phyloP scores from a whole-genome alignment of 2,888 invertebrate genomes.

The Drosophila anceps region DNA sequence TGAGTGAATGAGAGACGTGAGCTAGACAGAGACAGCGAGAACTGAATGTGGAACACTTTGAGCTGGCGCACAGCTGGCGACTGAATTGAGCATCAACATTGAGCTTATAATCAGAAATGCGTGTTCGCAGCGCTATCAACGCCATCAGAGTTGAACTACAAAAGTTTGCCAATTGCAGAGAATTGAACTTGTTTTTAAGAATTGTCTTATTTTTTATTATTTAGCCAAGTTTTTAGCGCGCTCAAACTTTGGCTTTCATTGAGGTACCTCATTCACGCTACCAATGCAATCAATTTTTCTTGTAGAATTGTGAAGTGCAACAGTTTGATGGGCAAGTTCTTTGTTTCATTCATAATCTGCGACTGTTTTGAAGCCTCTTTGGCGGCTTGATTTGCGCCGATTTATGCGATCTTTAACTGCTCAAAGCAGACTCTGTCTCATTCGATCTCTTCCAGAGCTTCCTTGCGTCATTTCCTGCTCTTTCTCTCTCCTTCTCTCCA shows the following conservation, averaged over 20 bases:
- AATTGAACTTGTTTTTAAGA: background rate
- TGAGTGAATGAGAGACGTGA: background rate
- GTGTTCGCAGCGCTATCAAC: conserved; percentile 13
- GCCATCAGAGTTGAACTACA: background rate
- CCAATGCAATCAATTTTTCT: background rate
- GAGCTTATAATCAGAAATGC: conserved; percentile 28
- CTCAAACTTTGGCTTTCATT: too few relatives aligned
- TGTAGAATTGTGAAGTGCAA: too few relatives aligned
- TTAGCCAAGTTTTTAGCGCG: background rate
- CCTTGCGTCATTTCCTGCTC: background rate
- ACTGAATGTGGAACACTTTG: conserved; percentile 34
- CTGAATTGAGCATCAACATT: conserved; percentile 30
- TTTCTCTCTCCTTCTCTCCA: background rate
- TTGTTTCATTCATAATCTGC: background rate
- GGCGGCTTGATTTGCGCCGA: too few relatives aligned
- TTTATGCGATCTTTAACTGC: background rate
- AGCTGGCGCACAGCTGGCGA: conserved; percentile 28
- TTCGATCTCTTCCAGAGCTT: background rate
- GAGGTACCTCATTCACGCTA: background rate
- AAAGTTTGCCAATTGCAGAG: background rate
- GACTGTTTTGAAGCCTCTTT: too few relatives aligned
- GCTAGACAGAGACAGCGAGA: background rate
- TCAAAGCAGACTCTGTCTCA: background rate
- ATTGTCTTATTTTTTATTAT: background rate
- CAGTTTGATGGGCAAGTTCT: background rate